phyloP scores from a whole-genome alignment of 2,797 vertebrate species.

The Emys orbicularis region DNA sequence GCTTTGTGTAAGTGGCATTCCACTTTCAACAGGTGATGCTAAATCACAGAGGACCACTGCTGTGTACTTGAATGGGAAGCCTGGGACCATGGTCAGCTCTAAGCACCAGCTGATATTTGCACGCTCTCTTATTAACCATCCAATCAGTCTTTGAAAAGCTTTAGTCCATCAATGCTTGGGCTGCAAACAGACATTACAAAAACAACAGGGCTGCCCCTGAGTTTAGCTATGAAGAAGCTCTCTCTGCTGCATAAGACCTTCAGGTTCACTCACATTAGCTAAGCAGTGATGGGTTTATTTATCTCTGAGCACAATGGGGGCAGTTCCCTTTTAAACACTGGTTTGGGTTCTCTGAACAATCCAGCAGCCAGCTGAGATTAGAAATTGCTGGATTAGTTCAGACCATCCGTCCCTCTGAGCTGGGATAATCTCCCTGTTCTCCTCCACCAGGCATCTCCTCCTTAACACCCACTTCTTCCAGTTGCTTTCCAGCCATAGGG shows the following conservation, averaged over 20 bases:
- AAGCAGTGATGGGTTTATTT: too few species aligned
- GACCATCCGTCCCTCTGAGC: not conserved
- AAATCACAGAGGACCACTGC: not conserved
- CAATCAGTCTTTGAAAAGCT: not conserved
- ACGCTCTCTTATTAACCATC: not conserved
- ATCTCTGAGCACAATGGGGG: too few species aligned
- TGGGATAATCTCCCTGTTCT: not conserved
- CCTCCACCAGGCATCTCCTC: not conserved
- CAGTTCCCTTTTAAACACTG: not conserved
- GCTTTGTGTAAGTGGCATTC: too few species aligned
- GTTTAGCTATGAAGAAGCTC: not conserved
- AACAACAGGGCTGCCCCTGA: not conserved
- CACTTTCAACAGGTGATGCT: not conserved
- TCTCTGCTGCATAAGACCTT: not conserved
- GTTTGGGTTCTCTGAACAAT: not conserved
- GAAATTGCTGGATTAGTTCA: not conserved
- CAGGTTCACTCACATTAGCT: not conserved
- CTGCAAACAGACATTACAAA: not conserved
- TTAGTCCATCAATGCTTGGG: not conserved
- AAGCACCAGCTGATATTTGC: not conserved
- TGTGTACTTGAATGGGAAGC: not conserved
- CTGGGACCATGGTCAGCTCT: not conserved
- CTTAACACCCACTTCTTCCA: fast-evolving
- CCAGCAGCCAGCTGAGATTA: not conserved
- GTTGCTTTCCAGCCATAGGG: not conserved